Base-by-base conservation (phyloP, 2,797 vertebrate species). In the Microhierax caerulescens region DNA sequence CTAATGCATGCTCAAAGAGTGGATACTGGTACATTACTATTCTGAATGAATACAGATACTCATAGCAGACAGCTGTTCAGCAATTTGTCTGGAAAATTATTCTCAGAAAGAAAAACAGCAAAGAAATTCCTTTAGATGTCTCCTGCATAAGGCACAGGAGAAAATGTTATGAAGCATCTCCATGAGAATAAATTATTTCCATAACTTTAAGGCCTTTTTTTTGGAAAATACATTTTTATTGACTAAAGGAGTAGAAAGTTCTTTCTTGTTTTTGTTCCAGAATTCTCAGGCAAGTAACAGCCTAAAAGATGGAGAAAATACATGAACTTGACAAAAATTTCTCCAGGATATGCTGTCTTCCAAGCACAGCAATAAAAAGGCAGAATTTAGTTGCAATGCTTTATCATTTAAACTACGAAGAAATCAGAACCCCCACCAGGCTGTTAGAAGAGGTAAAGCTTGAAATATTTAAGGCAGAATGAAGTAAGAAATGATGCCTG, bases 1-100 rank as follows among this genome's bases (percentile, higher is more conserved):
- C 8, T 43, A 50, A 59, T 1, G 5, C 39, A 28, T 36, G 47
- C 19, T 56, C 15, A 65, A 61, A 18, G 19, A 76, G 37, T 47
- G 0, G 0, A 30, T 83, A 69, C 2, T 13, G 16, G 14, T 47
- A 56, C 32, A 36, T 68, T 51, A 14, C 7, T 57, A 28, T 41
- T 87, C 63, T 59, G 59, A 73, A 87, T 53, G 10, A 87, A 87
- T 65, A 48, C 22, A 39, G 39, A 78, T 13, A 70, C 48, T 60
- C 37, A 51, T 0, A 88, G 53, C 45, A 75, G 37, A 73, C 21
- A 54, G 22, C 23, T 67, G 20, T 14, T 85, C 47, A 85, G 30
- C 13, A 77, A 51, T 37, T 72, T 67, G 14, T 73, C 75, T 47
- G 20, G 15, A 63, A 50, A 85, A 77, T 72, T 15, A 67, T 11